phyloP scores from a whole-genome alignment of 2,888 invertebrate species.

The Xestia ashworthii region DNA sequence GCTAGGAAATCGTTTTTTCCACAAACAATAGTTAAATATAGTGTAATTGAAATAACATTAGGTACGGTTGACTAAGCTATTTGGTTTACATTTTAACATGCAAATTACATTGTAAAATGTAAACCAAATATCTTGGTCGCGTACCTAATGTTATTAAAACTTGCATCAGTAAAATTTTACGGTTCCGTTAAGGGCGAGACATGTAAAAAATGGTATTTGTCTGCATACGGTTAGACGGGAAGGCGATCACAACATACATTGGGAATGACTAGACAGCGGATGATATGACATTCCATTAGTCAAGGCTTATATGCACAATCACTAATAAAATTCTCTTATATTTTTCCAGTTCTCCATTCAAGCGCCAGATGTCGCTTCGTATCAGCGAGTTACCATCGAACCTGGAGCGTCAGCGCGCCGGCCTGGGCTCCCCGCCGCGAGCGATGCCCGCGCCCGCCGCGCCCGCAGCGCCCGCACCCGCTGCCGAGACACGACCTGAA shows the following conservation, averaged over 20 bases:
- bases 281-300: background rate
- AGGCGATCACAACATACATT: background rate
- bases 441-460: slow-evolving; percentile 88
- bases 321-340: background rate
- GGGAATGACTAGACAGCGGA: background rate
- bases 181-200: too few species aligned
- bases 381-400: slow-evolving; percentile 99
- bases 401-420: slow-evolving; percentile 95
- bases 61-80: too few species aligned
- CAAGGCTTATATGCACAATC: background rate
- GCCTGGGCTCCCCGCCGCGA: slow-evolving; percentile 94
- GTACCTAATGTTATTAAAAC: too few species aligned
- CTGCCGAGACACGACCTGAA: slow-evolving; percentile 66
- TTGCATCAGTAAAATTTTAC: too few species aligned
- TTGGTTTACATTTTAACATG: too few species aligned
- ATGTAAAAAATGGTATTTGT: background rate
- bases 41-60: background rate
- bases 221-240: background rate
- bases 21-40: background rate
- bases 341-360: slow-evolving; percentile 96
- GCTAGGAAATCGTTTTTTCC: background rate
- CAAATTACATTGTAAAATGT: too few species aligned
- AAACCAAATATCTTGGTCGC: too few species aligned
- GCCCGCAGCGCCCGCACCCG: slow-evolving; percentile 81
- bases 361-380: slow-evolving; percentile 98